Evolutionary conservation across 2,113 vertebrate species (phyloP).

Genomic region (Anoplopoma fimbria): DNA sequence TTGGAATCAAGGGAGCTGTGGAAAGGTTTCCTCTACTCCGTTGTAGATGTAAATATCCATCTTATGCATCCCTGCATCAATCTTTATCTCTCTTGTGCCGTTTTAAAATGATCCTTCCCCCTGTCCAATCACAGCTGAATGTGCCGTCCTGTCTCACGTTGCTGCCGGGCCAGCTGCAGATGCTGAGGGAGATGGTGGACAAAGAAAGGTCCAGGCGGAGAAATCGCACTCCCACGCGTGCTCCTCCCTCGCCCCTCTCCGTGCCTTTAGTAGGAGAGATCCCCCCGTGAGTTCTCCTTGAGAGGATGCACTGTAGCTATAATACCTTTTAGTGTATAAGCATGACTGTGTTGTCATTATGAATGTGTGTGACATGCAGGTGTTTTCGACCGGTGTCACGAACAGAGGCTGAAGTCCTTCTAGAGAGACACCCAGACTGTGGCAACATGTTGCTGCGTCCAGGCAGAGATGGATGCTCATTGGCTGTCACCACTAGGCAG

Average conservation of each 20-base stretch:
- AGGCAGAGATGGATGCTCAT: conserved; percentile 81
- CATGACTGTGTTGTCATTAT: background rate
- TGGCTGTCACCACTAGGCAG: conserved; percentile 88
- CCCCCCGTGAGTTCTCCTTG: conserved; percentile 80
- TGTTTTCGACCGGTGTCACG: conserved; percentile 89
- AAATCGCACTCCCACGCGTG: conserved; percentile 75
- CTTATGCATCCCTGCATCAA: background rate
- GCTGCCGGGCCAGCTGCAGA: conserved; percentile 89
- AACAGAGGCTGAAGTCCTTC: conserved; percentile 87
- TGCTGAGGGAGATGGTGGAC: conserved; percentile 87
- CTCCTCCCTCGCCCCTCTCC: conserved; percentile 79
- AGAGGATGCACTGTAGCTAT: background rate
- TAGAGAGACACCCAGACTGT: conserved; percentile 86
- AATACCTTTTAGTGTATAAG: background rate
- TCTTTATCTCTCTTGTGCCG: background rate
- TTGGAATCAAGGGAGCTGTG: conserved; percentile 89
- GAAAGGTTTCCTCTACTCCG: conserved; percentile 90
- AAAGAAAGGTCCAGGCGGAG: conserved; percentile 84
- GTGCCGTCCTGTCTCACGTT: conserved; percentile 86
- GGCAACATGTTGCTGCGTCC: conserved; percentile 90
- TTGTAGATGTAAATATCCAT: conserved; percentile 84
- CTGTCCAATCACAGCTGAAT: conserved; percentile 79
- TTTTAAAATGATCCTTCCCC: background rate
- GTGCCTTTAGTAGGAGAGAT: conserved; percentile 82
- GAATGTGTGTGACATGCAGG: conserved; percentile 67